phyloP scores from a whole-genome alignment of 2,888 invertebrate species.

The Oligia strigilis region DNA sequence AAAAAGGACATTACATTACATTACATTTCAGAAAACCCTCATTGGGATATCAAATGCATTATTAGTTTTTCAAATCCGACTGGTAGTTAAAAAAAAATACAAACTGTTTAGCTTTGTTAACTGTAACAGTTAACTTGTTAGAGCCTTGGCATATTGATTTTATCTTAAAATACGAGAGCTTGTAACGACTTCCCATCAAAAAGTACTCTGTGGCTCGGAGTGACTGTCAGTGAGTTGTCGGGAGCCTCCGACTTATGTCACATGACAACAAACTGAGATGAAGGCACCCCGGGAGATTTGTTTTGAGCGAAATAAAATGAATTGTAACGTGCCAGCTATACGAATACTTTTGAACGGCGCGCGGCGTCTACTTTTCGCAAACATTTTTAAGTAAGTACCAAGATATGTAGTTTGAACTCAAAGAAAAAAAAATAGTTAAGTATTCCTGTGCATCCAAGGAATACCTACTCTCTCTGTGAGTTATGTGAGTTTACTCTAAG shows the following conservation, averaged over 20 bases:
- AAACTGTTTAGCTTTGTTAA: neutral
- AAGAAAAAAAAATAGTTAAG: neutral
- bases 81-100: neutral
- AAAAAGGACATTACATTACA: too few relatives aligned
- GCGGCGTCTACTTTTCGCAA: neutral
- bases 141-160: slow-evolving; percentile 45
- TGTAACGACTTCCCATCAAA: slow-evolving; percentile 11
- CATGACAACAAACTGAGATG: slow-evolving; percentile 30
- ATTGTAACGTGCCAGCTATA: neutral
- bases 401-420: neutral
- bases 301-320: neutral
- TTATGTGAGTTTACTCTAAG: neutral
- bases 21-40: neutral
- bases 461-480: neutral
- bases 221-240: slow-evolving; percentile 21
- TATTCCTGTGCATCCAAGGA: neutral
- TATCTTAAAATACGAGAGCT: slow-evolving; percentile 40
- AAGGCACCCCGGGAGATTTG: neutral
- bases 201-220: neutral
- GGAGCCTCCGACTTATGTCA: neutral
- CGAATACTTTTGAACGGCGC: neutral
- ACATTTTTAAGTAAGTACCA: neutral
- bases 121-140: slow-evolving; percentile 37
- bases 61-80: neutral
- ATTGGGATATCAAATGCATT: neutral